Conservation (phyloP, 2,888 invertebrate species). For the Lasioglossum pauxillum region DNA sequence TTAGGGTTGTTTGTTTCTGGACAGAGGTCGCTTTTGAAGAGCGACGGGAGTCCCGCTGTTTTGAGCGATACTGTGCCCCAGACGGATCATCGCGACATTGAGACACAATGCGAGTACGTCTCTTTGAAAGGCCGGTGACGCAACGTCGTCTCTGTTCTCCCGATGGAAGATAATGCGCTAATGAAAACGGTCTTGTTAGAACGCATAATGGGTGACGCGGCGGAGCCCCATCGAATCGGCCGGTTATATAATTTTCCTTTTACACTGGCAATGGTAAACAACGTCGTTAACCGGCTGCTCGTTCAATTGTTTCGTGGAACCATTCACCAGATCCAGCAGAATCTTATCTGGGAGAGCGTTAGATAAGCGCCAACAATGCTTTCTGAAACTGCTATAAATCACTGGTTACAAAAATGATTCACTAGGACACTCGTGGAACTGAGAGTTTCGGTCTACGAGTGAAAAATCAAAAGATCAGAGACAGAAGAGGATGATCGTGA, state of each 20-base stretch:
- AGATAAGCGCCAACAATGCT: neutral
- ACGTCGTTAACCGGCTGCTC: neutral
- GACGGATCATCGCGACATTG: slow-evolving; percentile 23
- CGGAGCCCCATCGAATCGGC: slow-evolving; percentile 27
- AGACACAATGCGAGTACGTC: slow-evolving; percentile 3
- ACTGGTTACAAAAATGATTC: neutral
- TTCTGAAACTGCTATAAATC: neutral
- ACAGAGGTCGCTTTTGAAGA: neutral
- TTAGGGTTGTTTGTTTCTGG: neutral
- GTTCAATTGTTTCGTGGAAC: neutral
- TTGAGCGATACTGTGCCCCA: neutral
- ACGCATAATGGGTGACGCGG: slow-evolving; percentile 53
- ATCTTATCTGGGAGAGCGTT: neutral
- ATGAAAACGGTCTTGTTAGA: slow-evolving; percentile 58
- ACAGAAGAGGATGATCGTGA: neutral
- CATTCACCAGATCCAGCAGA: neutral
- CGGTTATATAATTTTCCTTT: slow-evolving; percentile 34
- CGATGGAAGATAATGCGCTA: slow-evolving; percentile 47
- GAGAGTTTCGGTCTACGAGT: neutral
- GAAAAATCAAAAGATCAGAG: neutral
- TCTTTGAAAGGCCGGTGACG: slow-evolving; percentile 37
- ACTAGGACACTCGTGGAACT: neutral
- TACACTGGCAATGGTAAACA: slow-evolving; percentile 21
- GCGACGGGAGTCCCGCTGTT: neutral
- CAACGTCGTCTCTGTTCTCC: slow-evolving; percentile 21